phyloP scores from a whole-genome alignment of 2,113 vertebrate genomes.

The Leptobrachium ailaonicum region DNA sequence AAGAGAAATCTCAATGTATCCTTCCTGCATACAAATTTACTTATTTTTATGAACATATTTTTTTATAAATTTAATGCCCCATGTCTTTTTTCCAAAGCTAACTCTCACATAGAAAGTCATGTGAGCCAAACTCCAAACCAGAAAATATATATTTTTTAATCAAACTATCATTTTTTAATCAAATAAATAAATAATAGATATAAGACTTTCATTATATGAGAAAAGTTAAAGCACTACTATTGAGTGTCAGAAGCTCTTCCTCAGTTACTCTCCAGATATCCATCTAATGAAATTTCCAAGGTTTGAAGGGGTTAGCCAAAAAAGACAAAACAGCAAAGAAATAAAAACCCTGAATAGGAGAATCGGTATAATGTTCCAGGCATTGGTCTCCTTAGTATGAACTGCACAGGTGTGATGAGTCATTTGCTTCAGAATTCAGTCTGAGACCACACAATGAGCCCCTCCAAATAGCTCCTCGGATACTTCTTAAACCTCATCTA shows the following conservation, averaged over 20 bases:
- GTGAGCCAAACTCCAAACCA: too few relatives aligned
- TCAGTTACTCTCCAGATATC: conserved; percentile 6
- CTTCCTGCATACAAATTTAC: too few relatives aligned
- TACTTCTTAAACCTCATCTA: not conserved
- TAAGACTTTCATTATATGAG: too few relatives aligned
- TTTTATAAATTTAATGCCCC: too few relatives aligned
- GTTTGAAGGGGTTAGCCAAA: conserved; percentile 28
- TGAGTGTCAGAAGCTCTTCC: conserved; percentile 7
- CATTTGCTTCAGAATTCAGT: conserved; percentile 16
- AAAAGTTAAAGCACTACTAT: conserved; percentile 22
- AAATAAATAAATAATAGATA: too few relatives aligned
- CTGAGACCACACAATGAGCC: conserved; percentile 36
- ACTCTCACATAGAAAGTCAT: too few relatives aligned
- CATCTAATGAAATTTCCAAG: conserved; percentile 34
- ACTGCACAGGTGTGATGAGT: conserved; percentile 44
- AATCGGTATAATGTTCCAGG: conserved; percentile 34
- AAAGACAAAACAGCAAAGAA: not conserved
- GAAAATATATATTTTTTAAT: too few relatives aligned
- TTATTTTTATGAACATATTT: too few relatives aligned
- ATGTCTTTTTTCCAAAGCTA: too few relatives aligned
- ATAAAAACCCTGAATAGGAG: not conserved
- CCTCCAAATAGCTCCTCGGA: conserved; percentile 10
- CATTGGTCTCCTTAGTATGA: conserved; percentile 23
- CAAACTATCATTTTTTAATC: too few relatives aligned
- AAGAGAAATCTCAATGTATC: too few relatives aligned